Evolutionary conservation across 2,797 vertebrate genomes (phyloP).

Genomic region (Cercopithecus petaurista): DNA sequence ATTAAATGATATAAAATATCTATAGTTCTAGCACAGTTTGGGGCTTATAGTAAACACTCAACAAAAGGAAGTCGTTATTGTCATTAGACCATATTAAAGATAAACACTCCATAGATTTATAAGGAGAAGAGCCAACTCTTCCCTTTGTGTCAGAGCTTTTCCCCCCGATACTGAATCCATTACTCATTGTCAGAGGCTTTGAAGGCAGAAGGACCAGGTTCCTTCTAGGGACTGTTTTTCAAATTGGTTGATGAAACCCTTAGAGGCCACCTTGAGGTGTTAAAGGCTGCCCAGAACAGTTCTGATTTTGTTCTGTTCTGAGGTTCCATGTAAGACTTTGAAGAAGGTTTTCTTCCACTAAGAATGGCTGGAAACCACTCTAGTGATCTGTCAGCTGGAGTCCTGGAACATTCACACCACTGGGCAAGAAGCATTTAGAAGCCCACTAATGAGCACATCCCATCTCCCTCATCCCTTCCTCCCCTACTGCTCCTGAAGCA

Average conservation of each 20-base stretch:
- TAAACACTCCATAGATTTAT: neutral
- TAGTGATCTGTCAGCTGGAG: neutral
- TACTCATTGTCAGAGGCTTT: neutral
- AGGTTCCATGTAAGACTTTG: neutral
- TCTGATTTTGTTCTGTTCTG: neutral
- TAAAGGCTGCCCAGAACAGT: neutral
- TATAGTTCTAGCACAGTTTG: neutral
- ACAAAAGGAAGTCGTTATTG: neutral
- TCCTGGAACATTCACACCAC: neutral
- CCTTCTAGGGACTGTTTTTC: neutral
- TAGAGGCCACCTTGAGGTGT: neutral
- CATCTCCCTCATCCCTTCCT: neutral
- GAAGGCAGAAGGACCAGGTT: neutral
- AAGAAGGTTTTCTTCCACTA: neutral
- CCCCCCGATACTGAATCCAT: neutral
- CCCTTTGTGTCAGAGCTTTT: neutral
- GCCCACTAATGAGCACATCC: neutral
- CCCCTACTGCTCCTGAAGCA: neutral
- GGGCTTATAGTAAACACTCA: neutral
- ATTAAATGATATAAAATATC: neutral
- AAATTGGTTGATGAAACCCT: neutral
- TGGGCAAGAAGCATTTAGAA: neutral
- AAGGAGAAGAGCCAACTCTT: neutral
- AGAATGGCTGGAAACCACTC: neutral
- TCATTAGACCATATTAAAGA: neutral